These are phyloP conservation scores for Tiaroga cobitis DNA, from an alignment of 2,797 vertebrate genomes.

Conservation along the genomic window DNA sequence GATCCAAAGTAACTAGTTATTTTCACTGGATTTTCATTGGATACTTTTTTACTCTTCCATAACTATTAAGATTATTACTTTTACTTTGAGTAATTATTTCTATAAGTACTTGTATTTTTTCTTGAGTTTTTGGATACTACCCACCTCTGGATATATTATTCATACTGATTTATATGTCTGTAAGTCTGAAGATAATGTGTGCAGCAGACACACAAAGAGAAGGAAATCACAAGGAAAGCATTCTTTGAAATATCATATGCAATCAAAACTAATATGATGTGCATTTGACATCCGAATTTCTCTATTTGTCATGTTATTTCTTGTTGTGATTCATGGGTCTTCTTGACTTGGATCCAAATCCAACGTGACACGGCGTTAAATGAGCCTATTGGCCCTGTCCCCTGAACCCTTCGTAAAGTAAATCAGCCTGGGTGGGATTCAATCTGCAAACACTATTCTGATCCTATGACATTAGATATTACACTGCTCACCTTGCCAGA, in stretches of 20 bases:
- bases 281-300: conserved; percentile 3
- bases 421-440: conserved; percentile 56
- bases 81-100: too few relatives aligned
- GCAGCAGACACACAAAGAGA: conserved; percentile 7
- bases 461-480: conserved; percentile 49
- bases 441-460: conserved; percentile 55
- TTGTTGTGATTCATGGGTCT: not conserved
- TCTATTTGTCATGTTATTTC: conserved; percentile 23
- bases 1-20: too few relatives aligned
- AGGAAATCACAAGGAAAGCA: not conserved
- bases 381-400: conserved; percentile 2
- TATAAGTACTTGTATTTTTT: not conserved
- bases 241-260: not conserved
- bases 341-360: not conserved
- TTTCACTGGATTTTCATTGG: too few relatives aligned
- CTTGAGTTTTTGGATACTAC: not conserved
- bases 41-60: too few relatives aligned
- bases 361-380: conserved; percentile 42
- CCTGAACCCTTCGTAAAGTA: conserved; percentile 31
- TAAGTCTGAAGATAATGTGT: not conserved
- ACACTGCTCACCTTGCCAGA: conserved; percentile 50
- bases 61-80: not conserved
- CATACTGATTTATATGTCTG: not conserved
- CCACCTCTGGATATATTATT: not conserved
- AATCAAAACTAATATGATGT: conserved; percentile 11